phyloP scores from a whole-genome alignment of 1,140 invertebrate genomes.

The Zaprionus ornatus region DNA sequence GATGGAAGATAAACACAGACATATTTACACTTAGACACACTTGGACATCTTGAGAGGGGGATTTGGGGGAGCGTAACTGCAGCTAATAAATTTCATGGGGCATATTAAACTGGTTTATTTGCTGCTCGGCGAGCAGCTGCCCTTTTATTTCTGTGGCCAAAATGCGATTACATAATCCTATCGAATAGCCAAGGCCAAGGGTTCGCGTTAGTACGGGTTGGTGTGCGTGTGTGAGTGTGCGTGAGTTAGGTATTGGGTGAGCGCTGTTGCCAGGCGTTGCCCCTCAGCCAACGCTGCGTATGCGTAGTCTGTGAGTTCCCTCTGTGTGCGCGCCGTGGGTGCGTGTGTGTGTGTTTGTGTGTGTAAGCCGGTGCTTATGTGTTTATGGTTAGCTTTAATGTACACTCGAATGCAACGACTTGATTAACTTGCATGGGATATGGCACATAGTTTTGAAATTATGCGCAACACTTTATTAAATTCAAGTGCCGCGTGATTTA shows the following conservation, averaged over 20 bases:
- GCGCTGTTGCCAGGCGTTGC: constrained; percentile 53
- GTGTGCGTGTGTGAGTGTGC: constrained; percentile 12
- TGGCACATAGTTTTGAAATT: constrained; percentile 60
- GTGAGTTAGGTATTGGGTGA: constrained; percentile 43
- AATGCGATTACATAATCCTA: constrained; percentile 39
- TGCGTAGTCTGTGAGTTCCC: constrained; percentile 47
- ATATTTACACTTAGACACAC: background rate
- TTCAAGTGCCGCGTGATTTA: constrained; percentile 53
- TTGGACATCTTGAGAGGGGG: background rate
- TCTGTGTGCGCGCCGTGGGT: background rate
- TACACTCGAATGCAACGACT: constrained; percentile 56
- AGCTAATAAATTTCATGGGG: constrained; percentile 39
- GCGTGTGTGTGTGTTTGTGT: background rate
- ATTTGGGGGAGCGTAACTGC: constrained; percentile 10
- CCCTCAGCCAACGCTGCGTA: constrained; percentile 58
- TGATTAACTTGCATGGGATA: constrained; percentile 68
- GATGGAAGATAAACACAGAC: constrained; percentile 21
- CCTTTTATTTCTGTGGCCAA: constrained; percentile 23
- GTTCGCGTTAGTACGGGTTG: constrained; percentile 11
- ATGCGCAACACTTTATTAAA: constrained; percentile 72
- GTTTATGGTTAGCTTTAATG: constrained; percentile 35
- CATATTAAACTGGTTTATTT: constrained; percentile 39
- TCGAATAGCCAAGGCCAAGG: constrained; percentile 37
- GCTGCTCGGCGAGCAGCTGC: constrained; percentile 24
- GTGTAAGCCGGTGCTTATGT: constrained; percentile 6